phyloP scores from a whole-genome alignment of 2,113 vertebrate species.

The Cacatua alba region DNA sequence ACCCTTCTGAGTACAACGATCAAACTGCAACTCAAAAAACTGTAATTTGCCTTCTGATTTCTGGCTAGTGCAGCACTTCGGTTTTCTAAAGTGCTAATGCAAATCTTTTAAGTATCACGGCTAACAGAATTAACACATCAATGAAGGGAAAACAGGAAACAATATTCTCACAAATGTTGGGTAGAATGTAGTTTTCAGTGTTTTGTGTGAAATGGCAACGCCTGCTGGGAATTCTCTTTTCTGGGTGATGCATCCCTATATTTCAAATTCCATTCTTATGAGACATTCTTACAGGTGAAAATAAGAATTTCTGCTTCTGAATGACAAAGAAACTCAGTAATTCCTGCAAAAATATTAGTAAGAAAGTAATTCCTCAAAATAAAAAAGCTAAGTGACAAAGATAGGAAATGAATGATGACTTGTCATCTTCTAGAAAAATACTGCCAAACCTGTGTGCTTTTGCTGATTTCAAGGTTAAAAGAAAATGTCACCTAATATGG shows the following conservation, averaged over 20 bases:
- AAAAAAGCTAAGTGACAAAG: slow-evolving; percentile 36
- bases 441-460: slow-evolving; percentile 49
- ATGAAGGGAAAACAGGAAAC: neutral
- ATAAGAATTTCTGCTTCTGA: neutral
- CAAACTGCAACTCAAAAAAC: neutral
- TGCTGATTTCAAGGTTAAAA: slow-evolving; percentile 73
- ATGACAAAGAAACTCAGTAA: neutral
- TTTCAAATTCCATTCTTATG: neutral
- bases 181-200: neutral
- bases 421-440: slow-evolving; percentile 64
- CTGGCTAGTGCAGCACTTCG: neutral
- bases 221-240: neutral
- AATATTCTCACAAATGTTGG: neutral
- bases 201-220: neutral
- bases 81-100: neutral
- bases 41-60: neutral
- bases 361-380: slow-evolving; percentile 40
- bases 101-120: neutral
- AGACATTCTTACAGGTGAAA: neutral
- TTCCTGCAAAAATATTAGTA: slow-evolving; percentile 14
- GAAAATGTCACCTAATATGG: slow-evolving; percentile 58
- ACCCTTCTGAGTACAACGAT: neutral
- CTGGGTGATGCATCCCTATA: neutral
- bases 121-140: neutral
- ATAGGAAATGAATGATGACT: slow-evolving; percentile 56